A percentile compares a stretch with the other conserved stretches of the same genome.
Evolutionary conservation across 2,113 vertebrate genomes (phyloP).

Genomic region (Oryzias curvinotus): DNA sequence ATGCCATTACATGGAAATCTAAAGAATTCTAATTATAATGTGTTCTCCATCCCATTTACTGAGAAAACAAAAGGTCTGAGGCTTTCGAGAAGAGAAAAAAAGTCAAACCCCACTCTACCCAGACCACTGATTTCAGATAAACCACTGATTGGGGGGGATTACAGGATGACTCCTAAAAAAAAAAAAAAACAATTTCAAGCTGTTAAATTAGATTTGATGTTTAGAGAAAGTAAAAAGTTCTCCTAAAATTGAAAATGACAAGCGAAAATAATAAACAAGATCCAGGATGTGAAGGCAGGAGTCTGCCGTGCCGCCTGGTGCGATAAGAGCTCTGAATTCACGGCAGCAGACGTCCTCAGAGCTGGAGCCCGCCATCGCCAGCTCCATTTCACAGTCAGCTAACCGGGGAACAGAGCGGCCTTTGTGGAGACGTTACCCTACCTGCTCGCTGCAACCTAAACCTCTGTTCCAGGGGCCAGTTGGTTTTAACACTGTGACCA

Average conservation of each 20-base stretch:
- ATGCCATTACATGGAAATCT: slow-evolving; percentile 12
- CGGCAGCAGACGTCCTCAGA: too few species aligned
- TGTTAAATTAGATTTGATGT: background rate
- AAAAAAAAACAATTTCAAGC: too few species aligned
- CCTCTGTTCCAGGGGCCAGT: slow-evolving; percentile 63
- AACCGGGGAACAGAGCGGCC: slow-evolving; percentile 27
- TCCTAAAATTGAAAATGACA: slow-evolving; percentile 11
- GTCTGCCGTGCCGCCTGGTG: background rate
- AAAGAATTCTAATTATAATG: background rate
- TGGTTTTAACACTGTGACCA: slow-evolving; percentile 69
- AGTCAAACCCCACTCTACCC: background rate
- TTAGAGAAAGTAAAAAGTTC: slow-evolving; percentile 15
- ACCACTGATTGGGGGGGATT: slow-evolving; percentile 1
- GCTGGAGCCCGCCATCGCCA: slow-evolving; percentile 27
- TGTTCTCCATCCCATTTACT: background rate
- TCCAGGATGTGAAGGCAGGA: background rate
- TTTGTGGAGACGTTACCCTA: slow-evolving; percentile 55
- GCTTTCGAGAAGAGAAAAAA: background rate
- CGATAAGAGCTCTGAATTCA: background rate
- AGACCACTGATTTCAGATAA: background rate
- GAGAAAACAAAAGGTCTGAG: slow-evolving; percentile 1
- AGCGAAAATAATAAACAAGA: background rate
- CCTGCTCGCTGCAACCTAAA: slow-evolving; percentile 71
- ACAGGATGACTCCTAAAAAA: too few species aligned
- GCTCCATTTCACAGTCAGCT: slow-evolving; percentile 61